These are phyloP conservation scores for Perognathus longimembris DNA, from an alignment of 2,113 vertebrate species.

Conservation along the genomic window DNA sequence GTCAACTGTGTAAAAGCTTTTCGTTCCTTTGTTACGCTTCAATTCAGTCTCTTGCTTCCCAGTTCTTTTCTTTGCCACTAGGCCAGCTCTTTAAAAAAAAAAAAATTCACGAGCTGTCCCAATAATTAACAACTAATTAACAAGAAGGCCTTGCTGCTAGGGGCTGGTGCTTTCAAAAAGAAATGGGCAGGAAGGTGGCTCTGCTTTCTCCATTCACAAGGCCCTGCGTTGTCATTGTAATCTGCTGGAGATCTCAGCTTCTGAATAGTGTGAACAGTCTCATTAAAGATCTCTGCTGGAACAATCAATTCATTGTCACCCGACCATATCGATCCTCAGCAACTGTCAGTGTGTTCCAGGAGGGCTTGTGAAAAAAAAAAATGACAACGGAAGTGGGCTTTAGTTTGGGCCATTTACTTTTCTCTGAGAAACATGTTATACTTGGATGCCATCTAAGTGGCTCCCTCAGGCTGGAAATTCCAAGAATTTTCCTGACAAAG, in stretches of 20 bases:
- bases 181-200: constrained; percentile 64
- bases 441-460: not conserved
- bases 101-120: constrained; percentile 70
- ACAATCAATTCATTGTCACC: constrained; percentile 72
- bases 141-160: constrained; percentile 65
- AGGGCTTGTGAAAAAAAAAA: constrained; percentile 28
- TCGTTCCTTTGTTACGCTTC: constrained; percentile 1
- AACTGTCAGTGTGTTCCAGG: constrained; percentile 43
- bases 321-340: constrained; percentile 47
- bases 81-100: constrained; percentile 73
- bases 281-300: constrained; percentile 74
- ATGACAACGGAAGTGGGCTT: constrained; percentile 50
- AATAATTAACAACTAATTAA: constrained; percentile 80
- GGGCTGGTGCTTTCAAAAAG: constrained; percentile 64
- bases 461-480: not conserved
- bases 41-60: constrained; percentile 46
- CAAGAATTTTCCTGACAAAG: not conserved
- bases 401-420: constrained; percentile 24
- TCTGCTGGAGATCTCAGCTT: constrained; percentile 18
- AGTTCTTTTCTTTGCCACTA: constrained; percentile 58
- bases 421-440: constrained; percentile 32
- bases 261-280: constrained; percentile 69
- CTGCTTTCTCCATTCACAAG: constrained; percentile 60
- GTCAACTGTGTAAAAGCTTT: constrained; percentile 55
- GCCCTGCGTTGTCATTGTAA: constrained; percentile 51